Evolutionary conservation across 2,113 vertebrate genomes (phyloP).

Genomic region (Neodontobutis hainanensis): DNA sequence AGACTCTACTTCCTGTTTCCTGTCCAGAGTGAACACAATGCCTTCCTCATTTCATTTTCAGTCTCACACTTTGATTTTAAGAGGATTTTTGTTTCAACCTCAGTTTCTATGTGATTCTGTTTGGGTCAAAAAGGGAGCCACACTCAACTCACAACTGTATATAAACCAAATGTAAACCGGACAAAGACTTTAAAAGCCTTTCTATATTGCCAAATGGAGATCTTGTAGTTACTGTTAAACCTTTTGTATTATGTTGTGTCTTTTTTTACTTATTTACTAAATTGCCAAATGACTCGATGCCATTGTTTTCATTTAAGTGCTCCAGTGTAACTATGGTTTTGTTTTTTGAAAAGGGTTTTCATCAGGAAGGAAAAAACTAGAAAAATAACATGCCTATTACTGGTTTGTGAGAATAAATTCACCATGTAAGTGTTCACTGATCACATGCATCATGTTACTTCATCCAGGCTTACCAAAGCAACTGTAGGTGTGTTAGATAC

Average conservation of each 20-base stretch:
- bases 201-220: slow-evolving; percentile 77
- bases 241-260: slow-evolving; percentile 56
- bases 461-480: slow-evolving; percentile 35
- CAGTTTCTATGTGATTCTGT: slow-evolving; percentile 60
- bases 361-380: slow-evolving; percentile 33
- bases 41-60: slow-evolving; percentile 50
- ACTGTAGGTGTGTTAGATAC: not conserved
- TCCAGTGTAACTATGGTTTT: slow-evolving; percentile 24
- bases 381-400: slow-evolving; percentile 3
- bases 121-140: slow-evolving; percentile 74
- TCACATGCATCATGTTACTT: not conserved
- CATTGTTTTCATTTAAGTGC: slow-evolving; percentile 58
- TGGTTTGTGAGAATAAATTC: slow-evolving; percentile 1
- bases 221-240: slow-evolving; percentile 60
- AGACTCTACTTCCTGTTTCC: slow-evolving; percentile 42
- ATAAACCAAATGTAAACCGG: slow-evolving; percentile 66
- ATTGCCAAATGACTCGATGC: slow-evolving; percentile 74
- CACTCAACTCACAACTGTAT: slow-evolving; percentile 50
- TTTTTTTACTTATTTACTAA: slow-evolving; percentile 38
- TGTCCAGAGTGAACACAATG: slow-evolving; percentile 21
- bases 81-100: slow-evolving; percentile 38
- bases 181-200: slow-evolving; percentile 64
- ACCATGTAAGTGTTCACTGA: slow-evolving; percentile 1
- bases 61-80: slow-evolving; percentile 44
- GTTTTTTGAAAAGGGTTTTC: slow-evolving; percentile 18